Evolutionary conservation across 2,113 vertebrate species (phyloP).

Genomic region (Lasiurus borealis): DNA sequence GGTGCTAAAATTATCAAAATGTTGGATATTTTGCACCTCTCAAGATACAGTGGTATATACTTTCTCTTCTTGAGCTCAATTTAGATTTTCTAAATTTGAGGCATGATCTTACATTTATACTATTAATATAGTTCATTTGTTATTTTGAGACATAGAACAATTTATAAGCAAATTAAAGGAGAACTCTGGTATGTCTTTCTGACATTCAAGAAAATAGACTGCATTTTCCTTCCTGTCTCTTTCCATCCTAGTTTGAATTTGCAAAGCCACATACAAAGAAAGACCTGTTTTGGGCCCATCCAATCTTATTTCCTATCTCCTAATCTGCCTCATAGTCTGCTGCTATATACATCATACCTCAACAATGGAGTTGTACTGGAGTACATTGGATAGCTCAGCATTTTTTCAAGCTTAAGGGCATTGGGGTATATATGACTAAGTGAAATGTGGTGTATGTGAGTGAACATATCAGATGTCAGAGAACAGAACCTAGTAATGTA

Average conservation of each 20-base stretch:
- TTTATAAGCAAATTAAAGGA: constrained; percentile 9
- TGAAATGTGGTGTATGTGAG: not conserved
- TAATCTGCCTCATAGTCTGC: not conserved
- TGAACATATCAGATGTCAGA: not conserved
- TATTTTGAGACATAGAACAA: not conserved
- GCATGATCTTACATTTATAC: not conserved
- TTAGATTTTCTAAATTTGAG: constrained; percentile 52
- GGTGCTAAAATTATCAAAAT: not conserved
- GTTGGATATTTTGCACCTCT: not conserved
- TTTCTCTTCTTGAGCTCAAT: constrained; percentile 36
- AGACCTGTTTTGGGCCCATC: not conserved
- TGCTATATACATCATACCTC: not conserved
- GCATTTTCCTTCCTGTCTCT: not conserved
- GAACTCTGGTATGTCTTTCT: not conserved
- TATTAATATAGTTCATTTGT: not conserved
- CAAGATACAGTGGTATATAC: not conserved
- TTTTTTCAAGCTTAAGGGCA: not conserved
- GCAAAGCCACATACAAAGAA: not conserved
- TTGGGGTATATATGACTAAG: not conserved
- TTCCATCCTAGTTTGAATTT: not conserved
- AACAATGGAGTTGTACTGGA: not conserved
- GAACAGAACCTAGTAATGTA: not conserved
- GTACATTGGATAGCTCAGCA: not conserved
- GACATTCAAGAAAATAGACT: not conserved
- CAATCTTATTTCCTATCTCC: not conserved